phyloP scores from a whole-genome alignment of 2,113 vertebrate genomes.

The Tympanuchus pallidicinctus region DNA sequence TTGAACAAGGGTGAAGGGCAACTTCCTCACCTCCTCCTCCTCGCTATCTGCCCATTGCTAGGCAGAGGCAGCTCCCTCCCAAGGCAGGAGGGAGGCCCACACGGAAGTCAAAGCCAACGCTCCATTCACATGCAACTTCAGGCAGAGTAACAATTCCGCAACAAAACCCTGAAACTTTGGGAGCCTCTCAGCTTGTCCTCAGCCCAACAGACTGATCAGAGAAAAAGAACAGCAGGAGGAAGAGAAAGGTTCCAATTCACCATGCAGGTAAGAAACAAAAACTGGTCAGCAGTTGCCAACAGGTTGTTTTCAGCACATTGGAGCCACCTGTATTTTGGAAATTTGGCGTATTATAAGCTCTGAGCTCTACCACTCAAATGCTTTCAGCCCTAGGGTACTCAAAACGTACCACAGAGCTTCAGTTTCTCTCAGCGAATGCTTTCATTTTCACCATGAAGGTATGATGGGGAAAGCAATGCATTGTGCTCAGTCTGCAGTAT shows the following conservation, averaged over 20 bases:
- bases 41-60: background rate
- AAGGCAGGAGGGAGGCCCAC: background rate
- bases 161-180: background rate
- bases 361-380: rapidly evolving
- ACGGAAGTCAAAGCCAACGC: constrained; percentile 47
- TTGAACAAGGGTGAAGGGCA: constrained; percentile 20
- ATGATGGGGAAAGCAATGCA: rapidly evolving
- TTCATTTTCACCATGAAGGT: rapidly evolving
- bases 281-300: rapidly evolving
- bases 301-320: background rate
- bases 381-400: background rate
- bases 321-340: background rate
- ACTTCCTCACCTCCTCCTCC: background rate
- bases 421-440: rapidly evolving
- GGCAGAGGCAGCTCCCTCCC: constrained; percentile 43
- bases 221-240: rapidly evolving
- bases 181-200: rapidly evolving
- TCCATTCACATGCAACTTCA: background rate
- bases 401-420: rapidly evolving
- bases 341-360: rapidly evolving
- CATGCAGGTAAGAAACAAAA: constrained; percentile 73
- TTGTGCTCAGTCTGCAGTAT: no score
- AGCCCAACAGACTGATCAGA: rapidly evolving
- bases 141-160: rapidly evolving
- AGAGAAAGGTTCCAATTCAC: background rate